Evolutionary conservation across 2,113 vertebrate species (phyloP).

Genomic region (Strigops habroptila): DNA sequence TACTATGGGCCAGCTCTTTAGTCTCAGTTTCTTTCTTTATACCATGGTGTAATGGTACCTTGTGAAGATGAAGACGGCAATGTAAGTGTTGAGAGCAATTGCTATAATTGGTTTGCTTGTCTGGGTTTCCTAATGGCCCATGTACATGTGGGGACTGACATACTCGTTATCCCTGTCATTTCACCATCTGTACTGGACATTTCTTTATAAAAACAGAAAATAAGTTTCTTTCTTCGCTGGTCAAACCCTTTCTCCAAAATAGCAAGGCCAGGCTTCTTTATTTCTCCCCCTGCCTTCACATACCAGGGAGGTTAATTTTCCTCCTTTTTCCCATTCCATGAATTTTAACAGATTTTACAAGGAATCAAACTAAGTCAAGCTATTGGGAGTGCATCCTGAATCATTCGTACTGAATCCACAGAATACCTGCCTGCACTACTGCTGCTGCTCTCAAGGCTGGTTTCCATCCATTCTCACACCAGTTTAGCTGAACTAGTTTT

Average conservation of each 20-base stretch:
- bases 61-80: not conserved
- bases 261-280: not conserved
- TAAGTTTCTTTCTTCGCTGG: not conserved
- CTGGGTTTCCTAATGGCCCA: not conserved
- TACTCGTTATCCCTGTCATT: not conserved
- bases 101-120: not conserved
- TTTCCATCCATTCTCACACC: not conserved
- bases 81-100: not conserved
- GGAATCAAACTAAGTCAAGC: not conserved
- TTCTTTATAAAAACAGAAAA: not conserved
- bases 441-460: not conserved
- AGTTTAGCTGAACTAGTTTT: not conserved
- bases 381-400: not conserved
- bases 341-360: not conserved
- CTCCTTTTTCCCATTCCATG: not conserved
- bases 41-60: not conserved
- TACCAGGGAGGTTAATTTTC: accelerated
- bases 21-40: not conserved
- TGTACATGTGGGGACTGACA: not conserved
- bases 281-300: not conserved
- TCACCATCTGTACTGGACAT: not conserved
- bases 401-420: not conserved
- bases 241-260: not conserved
- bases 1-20: not conserved
- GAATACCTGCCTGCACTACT: not conserved